phyloP scores from a whole-genome alignment of 2,888 invertebrate genomes.

The Eupithecia dodoneata region DNA sequence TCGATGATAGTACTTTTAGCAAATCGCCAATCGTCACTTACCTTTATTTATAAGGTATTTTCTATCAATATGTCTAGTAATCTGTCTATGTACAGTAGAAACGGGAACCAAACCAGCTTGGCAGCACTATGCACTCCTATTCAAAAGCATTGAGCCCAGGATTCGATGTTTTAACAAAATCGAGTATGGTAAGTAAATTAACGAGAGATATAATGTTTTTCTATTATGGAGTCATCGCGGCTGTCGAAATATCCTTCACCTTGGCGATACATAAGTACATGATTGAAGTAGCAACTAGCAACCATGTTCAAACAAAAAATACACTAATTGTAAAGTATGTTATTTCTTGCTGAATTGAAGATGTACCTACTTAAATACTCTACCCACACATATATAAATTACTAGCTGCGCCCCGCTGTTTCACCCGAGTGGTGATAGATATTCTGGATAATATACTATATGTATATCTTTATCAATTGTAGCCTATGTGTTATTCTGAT shows the following conservation, averaged over 20 bases:
- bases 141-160: background rate
- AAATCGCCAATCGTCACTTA: background rate
- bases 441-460: no score
- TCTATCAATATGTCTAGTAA: no score
- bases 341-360: background rate
- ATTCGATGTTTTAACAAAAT: background rate
- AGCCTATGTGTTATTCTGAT: no score
- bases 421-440: no score
- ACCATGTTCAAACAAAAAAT: constrained; percentile 1
- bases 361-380: background rate
- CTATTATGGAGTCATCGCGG: background rate
- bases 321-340: background rate
- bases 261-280: constrained; percentile 10
- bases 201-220: background rate
- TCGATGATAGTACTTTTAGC: background rate
- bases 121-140: background rate
- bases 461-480: no score
- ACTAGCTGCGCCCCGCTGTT: no score
- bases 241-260: constrained; percentile 9
- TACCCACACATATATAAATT: background rate
- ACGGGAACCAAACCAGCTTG: no score
- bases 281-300: background rate
- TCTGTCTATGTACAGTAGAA: no score
- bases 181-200: background rate
- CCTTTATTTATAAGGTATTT: background rate